phyloP scores from a whole-genome alignment of 1,140 invertebrate genomes.

The Drosophila rufa region DNA sequence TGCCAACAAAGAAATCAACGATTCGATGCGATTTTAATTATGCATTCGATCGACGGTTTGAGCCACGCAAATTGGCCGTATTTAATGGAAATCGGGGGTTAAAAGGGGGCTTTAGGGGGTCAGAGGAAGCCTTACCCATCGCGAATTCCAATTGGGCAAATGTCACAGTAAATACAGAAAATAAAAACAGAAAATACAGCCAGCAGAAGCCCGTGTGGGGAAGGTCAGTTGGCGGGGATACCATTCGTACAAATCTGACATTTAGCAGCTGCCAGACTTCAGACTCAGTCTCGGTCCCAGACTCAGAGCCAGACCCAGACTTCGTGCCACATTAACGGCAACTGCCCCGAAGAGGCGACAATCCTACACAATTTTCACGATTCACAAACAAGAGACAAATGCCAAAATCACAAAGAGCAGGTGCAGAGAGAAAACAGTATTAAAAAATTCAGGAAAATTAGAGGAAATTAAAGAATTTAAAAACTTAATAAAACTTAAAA shows the following conservation, averaged over 20 bases:
- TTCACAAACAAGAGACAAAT: conserved; percentile 14
- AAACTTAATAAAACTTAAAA: too few relatives aligned
- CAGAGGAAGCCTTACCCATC: conserved; percentile 25
- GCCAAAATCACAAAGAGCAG: conserved; percentile 34
- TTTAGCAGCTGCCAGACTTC: conserved; percentile 42
- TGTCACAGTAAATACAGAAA: conserved; percentile 27
- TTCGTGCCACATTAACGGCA: conserved; percentile 55
- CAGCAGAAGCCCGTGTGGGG: conserved; percentile 15
- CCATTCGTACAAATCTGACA: conserved; percentile 34
- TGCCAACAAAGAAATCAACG: conserved; percentile 33
- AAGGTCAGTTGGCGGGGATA: conserved; percentile 24
- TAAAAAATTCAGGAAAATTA: not conserved
- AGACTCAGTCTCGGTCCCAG: not conserved
- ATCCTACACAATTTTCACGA: conserved; percentile 32
- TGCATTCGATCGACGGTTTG: conserved; percentile 47
- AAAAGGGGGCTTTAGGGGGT: not conserved
- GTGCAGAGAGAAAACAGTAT: not conserved
- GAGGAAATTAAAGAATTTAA: not conserved
- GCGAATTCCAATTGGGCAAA: conserved; percentile 44
- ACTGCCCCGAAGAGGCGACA: conserved; percentile 39
- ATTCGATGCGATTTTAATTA: conserved; percentile 73
- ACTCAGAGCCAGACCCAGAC: conserved; percentile 3
- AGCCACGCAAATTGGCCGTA: conserved; percentile 49
- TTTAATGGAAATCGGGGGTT: not conserved
- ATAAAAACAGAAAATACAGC: not conserved